A percentile compares a stretch with the other conserved stretches of the same genome.
phyloP scores from a whole-genome alignment of 2,113 vertebrate species.

The Macroglossus sobrinus region DNA sequence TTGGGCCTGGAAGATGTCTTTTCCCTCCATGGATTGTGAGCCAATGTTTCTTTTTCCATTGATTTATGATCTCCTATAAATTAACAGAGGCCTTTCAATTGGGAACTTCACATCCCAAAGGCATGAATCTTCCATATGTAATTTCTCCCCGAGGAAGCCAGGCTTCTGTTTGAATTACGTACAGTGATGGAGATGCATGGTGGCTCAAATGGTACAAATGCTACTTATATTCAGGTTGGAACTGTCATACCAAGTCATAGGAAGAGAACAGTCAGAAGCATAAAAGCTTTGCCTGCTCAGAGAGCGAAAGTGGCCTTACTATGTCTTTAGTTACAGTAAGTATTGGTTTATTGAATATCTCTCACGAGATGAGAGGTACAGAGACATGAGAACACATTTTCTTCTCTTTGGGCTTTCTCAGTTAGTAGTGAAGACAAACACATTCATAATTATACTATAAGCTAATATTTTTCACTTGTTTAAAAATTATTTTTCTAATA shows the following conservation, averaged over 20 bases:
- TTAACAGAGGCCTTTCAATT: conserved; percentile 65
- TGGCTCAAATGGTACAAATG: conserved; percentile 20
- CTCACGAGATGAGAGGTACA: neutral
- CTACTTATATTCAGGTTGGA: conserved; percentile 16
- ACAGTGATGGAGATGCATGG: neutral
- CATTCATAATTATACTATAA: neutral
- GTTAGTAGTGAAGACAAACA: neutral
- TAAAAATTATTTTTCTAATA: neutral
- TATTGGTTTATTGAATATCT: neutral
- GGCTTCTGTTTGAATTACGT: conserved; percentile 53
- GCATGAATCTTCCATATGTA: conserved; percentile 67
- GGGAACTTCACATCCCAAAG: conserved; percentile 50
- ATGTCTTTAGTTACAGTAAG: neutral
- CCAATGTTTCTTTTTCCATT: conserved; percentile 71
- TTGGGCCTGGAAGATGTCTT: conserved; percentile 61
- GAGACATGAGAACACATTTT: neutral
- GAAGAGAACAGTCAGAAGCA: neutral
- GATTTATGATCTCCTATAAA: conserved; percentile 70
- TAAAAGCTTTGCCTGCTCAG: neutral
- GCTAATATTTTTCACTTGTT: conserved; percentile 35
- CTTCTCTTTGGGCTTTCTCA: neutral
- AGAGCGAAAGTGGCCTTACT: neutral
- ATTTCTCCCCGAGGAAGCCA: conserved; percentile 42
- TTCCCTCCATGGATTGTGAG: conserved; percentile 55
- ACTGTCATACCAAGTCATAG: neutral